Evolutionary conservation across 2,888 invertebrate species (phyloP).

Genomic region (Phania funesta): DNA sequence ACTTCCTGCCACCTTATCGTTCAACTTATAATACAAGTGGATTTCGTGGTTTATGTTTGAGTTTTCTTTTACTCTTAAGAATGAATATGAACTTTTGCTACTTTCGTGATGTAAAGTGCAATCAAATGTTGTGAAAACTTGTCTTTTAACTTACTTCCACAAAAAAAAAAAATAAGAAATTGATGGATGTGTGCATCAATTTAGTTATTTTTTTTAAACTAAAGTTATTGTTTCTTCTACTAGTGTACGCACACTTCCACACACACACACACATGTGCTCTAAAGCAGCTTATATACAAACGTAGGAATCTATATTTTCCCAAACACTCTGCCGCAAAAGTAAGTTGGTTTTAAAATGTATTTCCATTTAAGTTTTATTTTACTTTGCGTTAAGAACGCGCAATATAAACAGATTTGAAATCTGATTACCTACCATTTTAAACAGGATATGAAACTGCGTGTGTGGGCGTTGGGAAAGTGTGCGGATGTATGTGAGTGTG

Average conservation of each 20-base stretch:
- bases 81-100: slow-evolving; percentile 16
- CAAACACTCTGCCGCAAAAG: slow-evolving; percentile 12
- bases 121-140: slow-evolving; percentile 37
- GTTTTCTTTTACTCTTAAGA: neutral
- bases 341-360: slow-evolving; percentile 8
- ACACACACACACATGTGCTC: neutral
- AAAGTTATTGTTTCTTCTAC: neutral
- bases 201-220: slow-evolving; percentile 6
- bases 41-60: neutral
- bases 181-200: slow-evolving; percentile 17
- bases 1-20: neutral
- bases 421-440: slow-evolving; percentile 48
- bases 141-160: slow-evolving; percentile 23
- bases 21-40: neutral
- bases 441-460: slow-evolving; percentile 29
- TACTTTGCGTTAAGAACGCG: neutral
- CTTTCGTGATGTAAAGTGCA: slow-evolving; percentile 27
- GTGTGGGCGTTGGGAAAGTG: neutral
- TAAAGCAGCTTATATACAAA: neutral
- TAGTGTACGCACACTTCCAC: neutral
- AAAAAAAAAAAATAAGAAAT: neutral
- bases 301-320: neutral
- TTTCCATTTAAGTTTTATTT: slow-evolving; percentile 3
- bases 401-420: slow-evolving; percentile 25
- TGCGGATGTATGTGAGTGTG: neutral